Evolutionary conservation across 2,888 invertebrate genomes (phyloP).

Genomic region (Euzophera pinguis): DNA sequence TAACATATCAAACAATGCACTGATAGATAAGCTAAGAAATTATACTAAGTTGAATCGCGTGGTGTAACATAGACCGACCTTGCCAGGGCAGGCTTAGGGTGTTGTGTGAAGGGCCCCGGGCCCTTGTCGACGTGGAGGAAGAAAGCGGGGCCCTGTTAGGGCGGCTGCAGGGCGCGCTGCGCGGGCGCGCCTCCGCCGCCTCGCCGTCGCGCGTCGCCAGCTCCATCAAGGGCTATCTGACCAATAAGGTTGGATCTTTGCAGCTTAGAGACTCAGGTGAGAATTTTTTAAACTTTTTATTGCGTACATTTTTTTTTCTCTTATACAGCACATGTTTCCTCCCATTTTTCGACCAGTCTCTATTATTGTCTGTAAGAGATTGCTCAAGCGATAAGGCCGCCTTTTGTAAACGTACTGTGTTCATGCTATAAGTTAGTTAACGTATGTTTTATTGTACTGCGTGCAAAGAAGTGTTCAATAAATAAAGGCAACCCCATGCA

Average conservation of each 20-base stretch:
- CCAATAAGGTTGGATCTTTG: constrained; percentile 83
- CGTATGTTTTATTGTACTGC: too few relatives aligned
- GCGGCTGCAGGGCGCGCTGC: constrained; percentile 83
- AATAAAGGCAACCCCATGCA: too few relatives aligned
- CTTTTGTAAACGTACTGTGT: too few relatives aligned
- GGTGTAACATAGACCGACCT: too few relatives aligned
- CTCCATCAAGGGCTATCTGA: constrained; percentile 86
- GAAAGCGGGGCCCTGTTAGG: constrained; percentile 80
- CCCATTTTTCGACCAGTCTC: too few relatives aligned
- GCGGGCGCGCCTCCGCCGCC: constrained; percentile 84
- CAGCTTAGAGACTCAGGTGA: constrained; percentile 87
- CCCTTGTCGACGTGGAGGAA: constrained; percentile 71
- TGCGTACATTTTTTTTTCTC: not conserved
- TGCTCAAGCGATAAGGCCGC: too few relatives aligned
- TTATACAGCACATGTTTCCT: too few relatives aligned
- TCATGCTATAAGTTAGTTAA: too few relatives aligned
- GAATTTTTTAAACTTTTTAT: constrained; percentile 24
- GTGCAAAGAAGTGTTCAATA: too few relatives aligned
- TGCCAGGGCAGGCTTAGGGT: not conserved
- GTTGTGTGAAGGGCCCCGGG: constrained; percentile 37
- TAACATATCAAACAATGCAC: constrained; percentile 76
- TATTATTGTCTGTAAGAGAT: too few relatives aligned
- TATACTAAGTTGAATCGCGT: not conserved
- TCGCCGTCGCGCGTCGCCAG: constrained; percentile 85
- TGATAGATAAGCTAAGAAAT: constrained; percentile 45